phyloP scores from a whole-genome alignment of 2,888 invertebrate species.

The Hololepta plana region DNA sequence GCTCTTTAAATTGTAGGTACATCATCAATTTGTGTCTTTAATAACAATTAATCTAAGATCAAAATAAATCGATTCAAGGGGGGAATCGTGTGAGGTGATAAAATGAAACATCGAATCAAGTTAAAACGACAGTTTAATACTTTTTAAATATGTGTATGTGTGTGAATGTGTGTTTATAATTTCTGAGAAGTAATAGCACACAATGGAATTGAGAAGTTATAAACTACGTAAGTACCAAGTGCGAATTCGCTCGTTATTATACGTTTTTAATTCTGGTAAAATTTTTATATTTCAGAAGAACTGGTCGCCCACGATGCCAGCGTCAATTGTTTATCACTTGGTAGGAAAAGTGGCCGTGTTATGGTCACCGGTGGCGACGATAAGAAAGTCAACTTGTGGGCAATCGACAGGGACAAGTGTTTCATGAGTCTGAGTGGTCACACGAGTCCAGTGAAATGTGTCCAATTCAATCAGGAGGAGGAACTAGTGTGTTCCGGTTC shows the following conservation, averaged over 20 bases:
- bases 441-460: slow-evolving; percentile 85
- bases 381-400: slow-evolving; percentile 94
- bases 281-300: slow-evolving; percentile 45
- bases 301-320: slow-evolving; percentile 74
- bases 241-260: slow-evolving; percentile 2
- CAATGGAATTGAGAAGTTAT: slow-evolving; percentile 3
- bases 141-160: background rate
- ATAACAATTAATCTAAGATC: background rate
- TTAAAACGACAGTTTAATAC: background rate
- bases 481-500: slow-evolving; percentile 92
- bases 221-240: background rate
- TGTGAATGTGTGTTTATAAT: too few relatives aligned
- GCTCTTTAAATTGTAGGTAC: background rate
- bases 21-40: slow-evolving; percentile 1
- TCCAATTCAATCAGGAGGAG: slow-evolving; percentile 85
- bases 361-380: slow-evolving; percentile 92
- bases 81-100: background rate
- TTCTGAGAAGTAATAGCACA: too few relatives aligned
- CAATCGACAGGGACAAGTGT: slow-evolving; percentile 88
- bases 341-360: slow-evolving; percentile 80
- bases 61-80: background rate
- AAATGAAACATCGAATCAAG: slow-evolving; percentile 3
- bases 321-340: slow-evolving; percentile 76
- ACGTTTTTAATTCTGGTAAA: slow-evolving; percentile 8
- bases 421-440: slow-evolving; percentile 93